Evolutionary conservation across 2,888 invertebrate species (phyloP).

Genomic region (Allacma fusca): DNA sequence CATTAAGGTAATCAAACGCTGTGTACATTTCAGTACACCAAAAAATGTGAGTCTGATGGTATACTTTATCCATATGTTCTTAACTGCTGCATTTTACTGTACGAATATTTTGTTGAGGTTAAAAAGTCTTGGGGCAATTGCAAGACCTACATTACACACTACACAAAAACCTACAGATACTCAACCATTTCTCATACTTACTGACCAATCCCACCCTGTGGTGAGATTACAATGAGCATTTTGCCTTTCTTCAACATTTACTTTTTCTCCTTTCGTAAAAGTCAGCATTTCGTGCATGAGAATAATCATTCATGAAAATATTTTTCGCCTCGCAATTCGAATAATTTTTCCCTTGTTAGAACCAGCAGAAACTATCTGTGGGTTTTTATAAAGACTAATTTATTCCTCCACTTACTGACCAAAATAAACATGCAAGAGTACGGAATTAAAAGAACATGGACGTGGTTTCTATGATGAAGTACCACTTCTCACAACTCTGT

Average conservation of each 20-base stretch:
- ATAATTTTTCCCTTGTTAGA: no score
- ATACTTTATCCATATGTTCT: neutral
- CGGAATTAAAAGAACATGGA: no score
- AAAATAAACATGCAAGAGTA: no score
- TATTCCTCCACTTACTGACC: no score
- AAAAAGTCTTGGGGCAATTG: constrained; percentile 32
- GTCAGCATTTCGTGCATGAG: neutral
- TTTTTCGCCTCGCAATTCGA: no score
- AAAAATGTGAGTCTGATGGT: constrained; percentile 5
- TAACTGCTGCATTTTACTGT: neutral
- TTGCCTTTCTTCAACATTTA: neutral
- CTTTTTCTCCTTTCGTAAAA: neutral
- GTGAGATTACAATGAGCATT: neutral
- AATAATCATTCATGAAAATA: no score
- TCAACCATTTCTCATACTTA: constrained; percentile 12
- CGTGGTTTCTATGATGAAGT: no score
- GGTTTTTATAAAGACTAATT: no score
- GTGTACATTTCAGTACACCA: no score
- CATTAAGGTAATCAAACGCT: neutral
- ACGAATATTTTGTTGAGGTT: constrained; percentile 33
- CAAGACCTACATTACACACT: constrained; percentile 35
- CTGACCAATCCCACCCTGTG: constrained; percentile 4
- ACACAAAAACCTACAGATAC: constrained; percentile 20
- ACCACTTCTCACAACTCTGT: no score
- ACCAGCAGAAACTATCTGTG: no score